A percentile compares a stretch with the other conserved stretches of the same genome.
Evolutionary conservation across 2,888 invertebrate genomes (phyloP).

Genomic region (Lasioglossum calceatum): DNA sequence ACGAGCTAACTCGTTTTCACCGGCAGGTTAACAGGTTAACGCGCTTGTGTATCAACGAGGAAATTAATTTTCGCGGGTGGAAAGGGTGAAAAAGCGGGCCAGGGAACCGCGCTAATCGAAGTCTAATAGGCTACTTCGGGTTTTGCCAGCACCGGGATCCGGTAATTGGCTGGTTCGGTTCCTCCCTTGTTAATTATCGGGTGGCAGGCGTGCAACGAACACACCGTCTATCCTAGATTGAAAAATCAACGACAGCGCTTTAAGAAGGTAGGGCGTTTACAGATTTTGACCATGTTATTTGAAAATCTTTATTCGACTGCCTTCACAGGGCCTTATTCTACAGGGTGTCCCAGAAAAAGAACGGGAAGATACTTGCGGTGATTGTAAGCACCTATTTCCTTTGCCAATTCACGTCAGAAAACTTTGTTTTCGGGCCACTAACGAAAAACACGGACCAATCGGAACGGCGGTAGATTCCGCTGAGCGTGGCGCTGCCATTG

Average conservation of each 20-base stretch:
- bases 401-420: too few species aligned
- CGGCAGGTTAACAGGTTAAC: neutral
- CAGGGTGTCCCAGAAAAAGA: too few species aligned
- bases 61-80: neutral
- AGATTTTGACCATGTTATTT: too few species aligned
- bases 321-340: too few species aligned
- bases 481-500: too few species aligned
- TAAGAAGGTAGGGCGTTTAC: too few species aligned
- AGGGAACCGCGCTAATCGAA: constrained; percentile 16
- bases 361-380: too few species aligned
- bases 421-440: too few species aligned
- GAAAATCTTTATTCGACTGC: too few species aligned
- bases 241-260: constrained; percentile 34
- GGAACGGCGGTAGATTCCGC: too few species aligned
- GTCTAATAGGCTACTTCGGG: constrained; percentile 9
- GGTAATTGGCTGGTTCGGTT: neutral
- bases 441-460: too few species aligned
- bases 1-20: neutral
- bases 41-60: neutral
- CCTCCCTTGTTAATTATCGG: constrained; percentile 42
- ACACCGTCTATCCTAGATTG: constrained; percentile 33
- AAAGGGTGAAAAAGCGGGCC: neutral
- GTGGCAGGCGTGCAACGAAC: constrained; percentile 32
- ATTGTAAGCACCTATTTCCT: too few species aligned
- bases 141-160: neutral